Evolutionary conservation across 2,797 vertebrate species (phyloP).

Genomic region (Silurus aristotelis): DNA sequence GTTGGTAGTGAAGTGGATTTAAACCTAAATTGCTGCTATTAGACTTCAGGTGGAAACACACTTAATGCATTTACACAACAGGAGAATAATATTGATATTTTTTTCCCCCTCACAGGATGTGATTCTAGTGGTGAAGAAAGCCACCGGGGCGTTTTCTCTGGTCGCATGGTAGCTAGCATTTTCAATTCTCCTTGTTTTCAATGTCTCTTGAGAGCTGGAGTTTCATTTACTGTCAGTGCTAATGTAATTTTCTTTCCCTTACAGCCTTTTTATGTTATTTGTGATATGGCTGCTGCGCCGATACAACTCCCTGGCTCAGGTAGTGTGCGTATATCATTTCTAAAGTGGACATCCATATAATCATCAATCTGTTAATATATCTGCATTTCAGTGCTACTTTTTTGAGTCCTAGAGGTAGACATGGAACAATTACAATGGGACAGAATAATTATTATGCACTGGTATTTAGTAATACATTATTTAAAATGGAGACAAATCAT

Average conservation of each 20-base stretch:
- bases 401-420: no score
- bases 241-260: constrained; percentile 41
- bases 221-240: constrained; percentile 21
- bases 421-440: neutral
- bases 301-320: constrained; percentile 85
- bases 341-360: neutral
- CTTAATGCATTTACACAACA: neutral
- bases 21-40: neutral
- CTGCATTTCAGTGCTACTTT: neutral
- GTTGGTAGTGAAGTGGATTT: no score
- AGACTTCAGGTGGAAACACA: neutral
- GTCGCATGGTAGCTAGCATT: constrained; percentile 72
- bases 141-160: constrained; percentile 78
- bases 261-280: constrained; percentile 83
- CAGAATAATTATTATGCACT: neutral
- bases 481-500: neutral
- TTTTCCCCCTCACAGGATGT: constrained; percentile 64
- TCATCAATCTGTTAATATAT: neutral
- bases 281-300: constrained; percentile 84
- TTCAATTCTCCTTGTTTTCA: neutral
- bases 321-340: constrained; percentile 55
- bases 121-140: constrained; percentile 76
- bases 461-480: neutral
- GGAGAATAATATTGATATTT: neutral
- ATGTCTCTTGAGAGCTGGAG: constrained; percentile 1